Evolutionary conservation across 2,888 invertebrate genomes (phyloP).

Genomic region (Drepana falcataria): DNA sequence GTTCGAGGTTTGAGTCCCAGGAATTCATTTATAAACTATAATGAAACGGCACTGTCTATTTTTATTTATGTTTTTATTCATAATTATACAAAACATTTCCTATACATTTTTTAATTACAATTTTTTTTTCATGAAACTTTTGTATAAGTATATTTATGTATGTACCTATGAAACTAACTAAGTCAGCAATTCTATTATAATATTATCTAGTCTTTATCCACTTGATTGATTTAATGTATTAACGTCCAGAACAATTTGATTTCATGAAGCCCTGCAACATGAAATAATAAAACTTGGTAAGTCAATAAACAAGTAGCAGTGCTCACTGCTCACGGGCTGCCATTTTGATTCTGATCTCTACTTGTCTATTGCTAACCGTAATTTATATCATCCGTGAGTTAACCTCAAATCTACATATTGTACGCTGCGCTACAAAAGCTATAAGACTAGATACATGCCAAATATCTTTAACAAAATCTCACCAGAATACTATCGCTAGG

Average conservation of each 20-base stretch:
- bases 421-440: too few relatives aligned
- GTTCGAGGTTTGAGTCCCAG: too few relatives aligned
- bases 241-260: slow-evolving; percentile 9
- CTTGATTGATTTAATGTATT: slow-evolving; percentile 46
- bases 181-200: slow-evolving; percentile 31
- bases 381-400: too few relatives aligned
- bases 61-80: slow-evolving; percentile 70
- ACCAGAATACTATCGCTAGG: slow-evolving; percentile 50
- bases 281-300: background rate
- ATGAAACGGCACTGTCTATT: slow-evolving; percentile 68
- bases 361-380: too few relatives aligned
- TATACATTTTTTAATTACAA: slow-evolving; percentile 62
- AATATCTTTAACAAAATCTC: slow-evolving; percentile 11
- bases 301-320: background rate
- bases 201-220: slow-evolving; percentile 58
- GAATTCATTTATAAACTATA: slow-evolving; percentile 12
- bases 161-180: slow-evolving; percentile 53
- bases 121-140: slow-evolving; percentile 40
- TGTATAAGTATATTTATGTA: slow-evolving; percentile 29
- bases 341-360: too few relatives aligned
- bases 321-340: too few relatives aligned
- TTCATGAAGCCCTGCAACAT: slow-evolving; percentile 9
- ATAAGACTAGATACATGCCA: too few relatives aligned
- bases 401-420: too few relatives aligned
- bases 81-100: slow-evolving; percentile 56